phyloP scores from a whole-genome alignment of 2,113 vertebrate genomes.

The Nycticryphes semicollaris region DNA sequence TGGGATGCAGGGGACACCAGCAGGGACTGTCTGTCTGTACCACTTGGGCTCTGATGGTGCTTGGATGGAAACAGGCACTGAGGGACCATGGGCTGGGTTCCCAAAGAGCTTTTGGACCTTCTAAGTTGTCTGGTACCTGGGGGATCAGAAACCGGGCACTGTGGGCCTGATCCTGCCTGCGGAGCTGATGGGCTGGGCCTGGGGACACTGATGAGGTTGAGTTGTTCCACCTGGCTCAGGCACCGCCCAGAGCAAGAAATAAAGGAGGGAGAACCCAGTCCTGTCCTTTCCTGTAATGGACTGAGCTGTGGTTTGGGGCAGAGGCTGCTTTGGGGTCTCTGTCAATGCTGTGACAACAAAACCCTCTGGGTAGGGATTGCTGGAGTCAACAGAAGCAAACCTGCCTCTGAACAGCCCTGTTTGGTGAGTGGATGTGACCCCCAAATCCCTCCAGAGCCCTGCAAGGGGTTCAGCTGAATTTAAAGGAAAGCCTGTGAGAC shows the following conservation, averaged over 20 bases:
- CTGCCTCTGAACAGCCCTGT: rapidly evolving
- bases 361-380: not conserved
- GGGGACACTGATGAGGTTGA: not conserved
- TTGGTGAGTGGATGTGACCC: not conserved
- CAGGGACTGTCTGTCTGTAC: rapidly evolving
- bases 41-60: rapidly evolving
- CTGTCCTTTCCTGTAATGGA: rapidly evolving
- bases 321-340: not conserved
- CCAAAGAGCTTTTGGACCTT: not conserved
- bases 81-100: rapidly evolving
- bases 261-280: not conserved
- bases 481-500: not conserved
- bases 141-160: not conserved
- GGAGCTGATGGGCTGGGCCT: not conserved
- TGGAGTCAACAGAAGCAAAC: not conserved
- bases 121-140: rapidly evolving
- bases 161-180: not conserved
- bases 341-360: not conserved
- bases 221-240: not conserved
- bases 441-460: not conserved
- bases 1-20: not conserved
- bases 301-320: not conserved
- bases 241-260: not conserved
- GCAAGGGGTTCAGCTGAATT: too few species aligned
- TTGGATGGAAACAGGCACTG: not conserved